Evolutionary conservation across 2,113 vertebrate genomes (phyloP), one percentile per base, ranked within the genome.

Genomic region (Catharus fuscescens): DNA sequence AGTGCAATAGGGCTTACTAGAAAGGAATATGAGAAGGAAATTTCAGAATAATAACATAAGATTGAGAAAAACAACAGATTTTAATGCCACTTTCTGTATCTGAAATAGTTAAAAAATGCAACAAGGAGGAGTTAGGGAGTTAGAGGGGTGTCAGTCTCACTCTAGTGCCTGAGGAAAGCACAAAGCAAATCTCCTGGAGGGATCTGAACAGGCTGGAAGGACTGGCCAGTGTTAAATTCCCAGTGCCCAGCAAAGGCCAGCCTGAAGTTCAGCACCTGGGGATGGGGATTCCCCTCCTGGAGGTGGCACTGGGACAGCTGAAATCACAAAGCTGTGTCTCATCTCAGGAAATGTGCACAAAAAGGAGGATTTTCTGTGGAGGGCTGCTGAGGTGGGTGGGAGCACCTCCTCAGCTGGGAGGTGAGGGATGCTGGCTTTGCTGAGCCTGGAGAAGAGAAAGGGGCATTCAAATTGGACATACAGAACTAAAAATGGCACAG

Each of bases 21-120:
- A 80, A 95, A 88, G 67, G 90, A 90, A 95, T 20, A 16, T 54
- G 62, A 69, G 38, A 90, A 71, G 25, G 38, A 66, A 88, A 71
- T 74, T 42, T 88, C 16, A n/a, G 67, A 36, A 88, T 80, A 74
- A 50, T 18, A 70, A 16, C n/a, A 40, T 47, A 72, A 59, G 61
- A 69, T 5, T 65, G 26, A 10, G 32, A 52, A 31, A 77, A 80
- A 50, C 1, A 62, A 32, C 56, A 56, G 31, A 44, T 88, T 70
- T 86, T 54, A 86, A 50, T 59, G 56, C 31, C 5, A 8, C 18
- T 31, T 88, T 44, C 26, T 53, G 31, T 18, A 18, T 40, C 23
- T 54, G 62, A 48, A 93, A 69, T 70, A 4, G 29, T 40, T 59
- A 34, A 69, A 42, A 84, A 65, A 61, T 36, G 36, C 0, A 2